Percentiles rank a stretch among this genome's conserved stretches.
Evolutionary conservation across 2,113 vertebrate genomes (phyloP).

Genomic region (Eretmochelys imbricata): DNA sequence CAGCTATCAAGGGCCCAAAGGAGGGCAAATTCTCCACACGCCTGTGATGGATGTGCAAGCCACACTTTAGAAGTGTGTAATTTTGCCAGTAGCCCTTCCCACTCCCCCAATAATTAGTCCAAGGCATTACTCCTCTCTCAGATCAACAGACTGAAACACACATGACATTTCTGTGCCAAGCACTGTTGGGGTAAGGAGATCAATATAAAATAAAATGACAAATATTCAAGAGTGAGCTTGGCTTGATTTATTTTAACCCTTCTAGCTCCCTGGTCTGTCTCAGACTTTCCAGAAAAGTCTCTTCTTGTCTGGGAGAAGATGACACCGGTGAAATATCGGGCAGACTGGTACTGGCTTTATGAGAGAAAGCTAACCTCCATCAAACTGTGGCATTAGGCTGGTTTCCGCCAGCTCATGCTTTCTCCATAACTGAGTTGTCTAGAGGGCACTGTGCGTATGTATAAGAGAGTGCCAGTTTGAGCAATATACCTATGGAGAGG

Average conservation of each 20-base stretch:
- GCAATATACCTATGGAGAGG: too few relatives aligned
- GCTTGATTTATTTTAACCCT: background rate
- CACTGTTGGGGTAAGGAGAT: background rate
- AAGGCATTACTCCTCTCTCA: background rate
- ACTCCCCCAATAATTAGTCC: too few relatives aligned
- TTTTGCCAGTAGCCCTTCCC: background rate
- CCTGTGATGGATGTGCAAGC: background rate
- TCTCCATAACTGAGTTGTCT: too few relatives aligned
- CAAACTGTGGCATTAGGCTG: too few relatives aligned
- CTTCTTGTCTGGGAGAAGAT: too few relatives aligned
- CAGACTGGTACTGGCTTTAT: too few relatives aligned
- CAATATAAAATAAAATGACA: fast-evolving
- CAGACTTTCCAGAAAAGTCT: background rate
- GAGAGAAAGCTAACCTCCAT: too few relatives aligned
- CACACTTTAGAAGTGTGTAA: background rate
- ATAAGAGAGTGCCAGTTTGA: too few relatives aligned
- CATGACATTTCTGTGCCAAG: background rate
- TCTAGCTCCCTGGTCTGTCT: background rate
- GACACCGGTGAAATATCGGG: too few relatives aligned
- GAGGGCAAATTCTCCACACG: background rate
- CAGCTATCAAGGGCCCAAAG: background rate
- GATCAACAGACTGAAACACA: background rate
- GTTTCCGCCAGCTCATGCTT: too few relatives aligned
- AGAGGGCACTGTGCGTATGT: too few relatives aligned
- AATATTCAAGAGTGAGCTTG: fast-evolving